A percentile compares a stretch with the other conserved stretches of the same genome.
Evolutionary conservation across 1,140 invertebrate species (phyloP).

Genomic region (Zaprionus camerounensis): DNA sequence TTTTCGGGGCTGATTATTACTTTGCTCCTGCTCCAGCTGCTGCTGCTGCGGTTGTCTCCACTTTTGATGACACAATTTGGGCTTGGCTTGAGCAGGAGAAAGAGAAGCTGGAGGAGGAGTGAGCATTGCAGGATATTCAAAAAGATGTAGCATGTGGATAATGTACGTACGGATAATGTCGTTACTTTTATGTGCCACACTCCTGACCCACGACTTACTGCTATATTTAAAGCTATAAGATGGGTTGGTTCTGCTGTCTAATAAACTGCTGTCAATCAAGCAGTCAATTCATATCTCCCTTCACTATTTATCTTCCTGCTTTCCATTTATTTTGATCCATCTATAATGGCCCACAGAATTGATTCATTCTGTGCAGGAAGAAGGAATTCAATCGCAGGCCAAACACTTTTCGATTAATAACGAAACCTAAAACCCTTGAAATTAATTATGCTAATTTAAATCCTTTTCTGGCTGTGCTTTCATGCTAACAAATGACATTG

Average conservation of each 20-base stretch:
- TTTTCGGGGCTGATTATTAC: constrained; percentile 38
- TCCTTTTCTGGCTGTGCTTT: constrained; percentile 59
- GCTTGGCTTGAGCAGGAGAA: constrained; percentile 5
- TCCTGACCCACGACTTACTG: neutral
- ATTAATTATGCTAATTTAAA: constrained; percentile 76
- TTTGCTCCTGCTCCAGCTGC: constrained; percentile 6
- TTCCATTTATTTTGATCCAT: neutral
- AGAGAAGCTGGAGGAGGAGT: neutral
- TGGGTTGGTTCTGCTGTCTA: neutral
- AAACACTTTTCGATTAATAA: constrained; percentile 63
- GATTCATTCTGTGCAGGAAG: constrained; percentile 5
- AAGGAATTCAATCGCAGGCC: constrained; percentile 24
- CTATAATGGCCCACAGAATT: constrained; percentile 10
- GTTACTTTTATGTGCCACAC: neutral
- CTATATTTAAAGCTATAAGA: neutral
- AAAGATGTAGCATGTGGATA: constrained; percentile 3
- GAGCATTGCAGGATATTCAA: neutral
- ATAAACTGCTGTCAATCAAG: constrained; percentile 3
- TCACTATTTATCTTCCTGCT: neutral
- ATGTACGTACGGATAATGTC: too few relatives aligned
- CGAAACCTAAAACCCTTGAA: constrained; percentile 36
- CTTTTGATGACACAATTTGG: constrained; percentile 45
- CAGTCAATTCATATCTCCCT: neutral
- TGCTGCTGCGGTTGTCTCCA: constrained; percentile 16
- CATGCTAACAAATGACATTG: constrained; percentile 63